A percentile compares a stretch with the other conserved stretches of the same genome.
Evolutionary conservation across 2,797 vertebrate genomes (phyloP).

Genomic region (Myripristis jacobus): DNA sequence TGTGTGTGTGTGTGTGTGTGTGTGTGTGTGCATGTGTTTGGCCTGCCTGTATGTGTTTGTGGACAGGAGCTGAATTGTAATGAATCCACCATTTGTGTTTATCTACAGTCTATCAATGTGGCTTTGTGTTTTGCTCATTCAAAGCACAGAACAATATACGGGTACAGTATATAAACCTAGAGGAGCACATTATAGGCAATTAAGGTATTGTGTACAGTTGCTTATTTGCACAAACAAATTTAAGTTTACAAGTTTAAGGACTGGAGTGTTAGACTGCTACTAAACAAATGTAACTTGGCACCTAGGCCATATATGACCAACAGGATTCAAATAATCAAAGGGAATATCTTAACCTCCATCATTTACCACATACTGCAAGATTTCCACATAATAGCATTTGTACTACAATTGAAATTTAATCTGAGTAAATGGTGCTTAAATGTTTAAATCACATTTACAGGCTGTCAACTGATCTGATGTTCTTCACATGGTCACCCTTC

Average conservation of each 20-base stretch:
- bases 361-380: conserved; percentile 75
- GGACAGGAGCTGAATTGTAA: conserved; percentile 67
- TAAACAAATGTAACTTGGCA: conserved; percentile 24
- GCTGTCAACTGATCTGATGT: conserved; percentile 85
- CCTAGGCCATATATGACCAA: conserved; percentile 48
- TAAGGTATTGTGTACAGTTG: conserved; percentile 12
- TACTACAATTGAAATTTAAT: conserved; percentile 85
- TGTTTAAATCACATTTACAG: conserved; percentile 88
- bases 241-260: neutral
- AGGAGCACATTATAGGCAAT: conserved; percentile 9
- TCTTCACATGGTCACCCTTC: conserved; percentile 86
- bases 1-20: conserved; percentile 38
- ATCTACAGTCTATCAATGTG: conserved; percentile 53
- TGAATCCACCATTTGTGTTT: conserved; percentile 67
- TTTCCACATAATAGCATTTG: conserved; percentile 83
- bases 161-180: conserved; percentile 39
- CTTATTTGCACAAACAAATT: conserved; percentile 35
- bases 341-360: conserved; percentile 63
- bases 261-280: neutral
- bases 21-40: conserved; percentile 34
- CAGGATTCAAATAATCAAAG: conserved; percentile 56
- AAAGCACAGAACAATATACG: conserved; percentile 20
- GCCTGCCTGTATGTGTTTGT: conserved; percentile 30
- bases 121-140: conserved; percentile 9
- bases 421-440: conserved; percentile 85